phyloP scores from a whole-genome alignment of 2,888 invertebrate species.

The Oegoconia quadripuncta region DNA sequence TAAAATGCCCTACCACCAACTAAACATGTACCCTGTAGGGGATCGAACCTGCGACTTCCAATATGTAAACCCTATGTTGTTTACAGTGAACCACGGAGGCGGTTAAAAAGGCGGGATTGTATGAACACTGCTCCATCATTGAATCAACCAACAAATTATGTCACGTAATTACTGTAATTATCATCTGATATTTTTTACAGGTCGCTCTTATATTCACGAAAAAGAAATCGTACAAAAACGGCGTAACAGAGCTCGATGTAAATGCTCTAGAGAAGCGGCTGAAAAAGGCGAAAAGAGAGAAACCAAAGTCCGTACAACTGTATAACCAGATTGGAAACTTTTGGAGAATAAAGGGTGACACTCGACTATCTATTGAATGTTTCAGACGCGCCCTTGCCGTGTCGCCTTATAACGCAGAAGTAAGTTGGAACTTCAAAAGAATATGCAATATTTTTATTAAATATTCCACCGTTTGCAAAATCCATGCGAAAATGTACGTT shows the following conservation, averaged over 20 bases:
- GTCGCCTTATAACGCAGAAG: constrained; percentile 92
- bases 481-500: not conserved
- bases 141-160: no score
- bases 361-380: constrained; percentile 92
- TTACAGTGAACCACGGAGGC: no score
- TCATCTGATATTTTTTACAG: constrained; percentile 35
- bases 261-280: constrained; percentile 85
- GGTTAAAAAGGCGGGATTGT: no score
- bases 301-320: constrained; percentile 89
- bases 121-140: no score
- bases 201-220: constrained; percentile 88
- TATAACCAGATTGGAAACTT: constrained; percentile 96
- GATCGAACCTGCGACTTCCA: no score
- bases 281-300: constrained; percentile 89
- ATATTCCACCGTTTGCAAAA: no score
- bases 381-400: constrained; percentile 91
- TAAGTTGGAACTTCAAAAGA: constrained; percentile 31
- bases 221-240: constrained; percentile 79
- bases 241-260: constrained; percentile 85
- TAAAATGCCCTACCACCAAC: no score
- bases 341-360: constrained; percentile 94
- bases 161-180: no score
- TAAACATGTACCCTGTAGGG: no score
- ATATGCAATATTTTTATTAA: no score
- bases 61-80: no score